These are phyloP conservation scores for Rousettus madagascariensis DNA, from an alignment of 2,797 vertebrate genomes.

Conservation along the genomic window DNA sequence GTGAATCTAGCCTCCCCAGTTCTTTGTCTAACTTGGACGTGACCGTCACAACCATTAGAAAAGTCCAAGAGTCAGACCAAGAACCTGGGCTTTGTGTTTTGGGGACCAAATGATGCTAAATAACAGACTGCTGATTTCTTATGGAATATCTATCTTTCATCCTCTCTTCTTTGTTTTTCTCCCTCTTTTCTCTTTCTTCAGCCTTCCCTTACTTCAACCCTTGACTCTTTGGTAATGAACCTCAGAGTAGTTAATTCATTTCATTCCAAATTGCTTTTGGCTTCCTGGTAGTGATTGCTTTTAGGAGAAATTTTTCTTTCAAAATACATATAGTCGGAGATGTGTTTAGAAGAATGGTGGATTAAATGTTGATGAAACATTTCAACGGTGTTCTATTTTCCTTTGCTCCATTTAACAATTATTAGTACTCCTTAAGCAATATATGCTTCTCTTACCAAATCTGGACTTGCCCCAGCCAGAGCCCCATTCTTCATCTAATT, in stretches of 20 bases:
- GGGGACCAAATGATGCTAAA: conserved; percentile 3
- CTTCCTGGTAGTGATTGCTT: conserved; percentile 58
- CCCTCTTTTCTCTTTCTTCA: background rate
- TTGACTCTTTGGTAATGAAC: conserved; percentile 55
- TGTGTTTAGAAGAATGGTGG: conserved; percentile 55
- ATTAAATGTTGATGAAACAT: conserved; percentile 39
- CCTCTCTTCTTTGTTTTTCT: background rate
- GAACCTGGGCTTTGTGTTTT: background rate
- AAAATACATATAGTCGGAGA: conserved; percentile 57
- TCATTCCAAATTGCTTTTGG: conserved; percentile 49
- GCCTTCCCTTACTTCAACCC: background rate
- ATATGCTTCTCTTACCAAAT: conserved; percentile 13
- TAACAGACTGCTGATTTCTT: conserved; percentile 25
- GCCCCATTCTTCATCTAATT: conserved; percentile 19
- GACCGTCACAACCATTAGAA: background rate
- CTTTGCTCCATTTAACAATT: conserved; percentile 42
- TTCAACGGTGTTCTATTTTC: background rate
- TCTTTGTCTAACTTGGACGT: conserved; percentile 5
- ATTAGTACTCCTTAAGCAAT: conserved; percentile 27
- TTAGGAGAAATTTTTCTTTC: conserved; percentile 61
- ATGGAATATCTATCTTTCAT: background rate
- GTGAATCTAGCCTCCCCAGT: background rate
- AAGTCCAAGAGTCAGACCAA: background rate
- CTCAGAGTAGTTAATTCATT: conserved; percentile 17
- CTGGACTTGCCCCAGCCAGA: background rate